Conservation (phyloP, 2,888 invertebrate species). For the Melanchra persicariae region DNA sequence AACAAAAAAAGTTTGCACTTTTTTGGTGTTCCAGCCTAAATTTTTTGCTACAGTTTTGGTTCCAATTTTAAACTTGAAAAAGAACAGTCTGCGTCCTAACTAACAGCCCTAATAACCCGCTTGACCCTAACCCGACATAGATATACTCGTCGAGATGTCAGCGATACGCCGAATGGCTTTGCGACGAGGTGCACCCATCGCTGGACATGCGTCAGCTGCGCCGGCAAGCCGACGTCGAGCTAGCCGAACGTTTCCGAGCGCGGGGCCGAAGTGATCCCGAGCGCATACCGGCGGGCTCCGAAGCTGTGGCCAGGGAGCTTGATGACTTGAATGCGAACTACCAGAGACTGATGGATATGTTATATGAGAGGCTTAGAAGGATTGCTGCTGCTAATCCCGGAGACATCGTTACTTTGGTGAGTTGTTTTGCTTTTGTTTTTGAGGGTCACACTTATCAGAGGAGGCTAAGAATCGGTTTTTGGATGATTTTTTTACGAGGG, state of each 20-base stretch:
- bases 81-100: constrained; percentile 76
- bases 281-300: constrained; percentile 91
- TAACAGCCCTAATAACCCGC: constrained; percentile 90
- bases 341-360: constrained; percentile 92
- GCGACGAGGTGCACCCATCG: constrained; percentile 95
- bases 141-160: constrained; percentile 96
- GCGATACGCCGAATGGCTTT: constrained; percentile 95
- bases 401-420: constrained; percentile 94
- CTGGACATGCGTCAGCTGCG: constrained; percentile 91
- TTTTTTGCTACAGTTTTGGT: background rate
- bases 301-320: constrained; percentile 94
- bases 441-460: background rate
- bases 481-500: too few relatives aligned
- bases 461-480: background rate
- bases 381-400: constrained; percentile 93
- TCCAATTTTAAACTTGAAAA: constrained; percentile 11
- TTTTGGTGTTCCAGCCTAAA: background rate
- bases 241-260: constrained; percentile 82
- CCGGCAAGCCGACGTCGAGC: constrained; percentile 84
- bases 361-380: constrained; percentile 93
- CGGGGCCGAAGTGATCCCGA: constrained; percentile 77
- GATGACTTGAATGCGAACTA: constrained; percentile 95
- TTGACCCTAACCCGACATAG: constrained; percentile 91
- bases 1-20: background rate
- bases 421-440: constrained; percentile 74